Evolutionary conservation across 2,797 vertebrate species (phyloP), one percentile per base, ranked within the genome.

Genomic region (Bryconaethiops microstoma): DNA sequence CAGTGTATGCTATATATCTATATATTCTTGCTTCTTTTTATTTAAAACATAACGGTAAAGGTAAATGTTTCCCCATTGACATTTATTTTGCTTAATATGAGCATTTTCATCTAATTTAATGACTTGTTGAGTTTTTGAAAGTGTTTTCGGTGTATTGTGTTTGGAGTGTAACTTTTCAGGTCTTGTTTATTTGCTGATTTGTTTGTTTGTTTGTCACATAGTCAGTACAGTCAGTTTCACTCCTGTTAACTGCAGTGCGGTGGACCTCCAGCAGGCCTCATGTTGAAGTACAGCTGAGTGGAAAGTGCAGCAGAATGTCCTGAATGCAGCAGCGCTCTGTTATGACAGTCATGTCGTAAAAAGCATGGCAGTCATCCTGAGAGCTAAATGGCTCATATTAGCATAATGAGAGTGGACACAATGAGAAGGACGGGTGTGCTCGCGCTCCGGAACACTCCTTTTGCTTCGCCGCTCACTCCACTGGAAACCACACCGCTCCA

Each of bases 401-500:
- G 14, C 65, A 60, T 78, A 60, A 69, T 35, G 42, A 48, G 35
- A 78, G 54, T 45, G 39, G 54, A 48, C 39, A 17, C 17, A 10
- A 40, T 52, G 63, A 54, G 23, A 65, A 25, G 59, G 21, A 17
- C n/a, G 16, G 50, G 57, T 45, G 42, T 17, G 48, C 9, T 35
- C 21, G 65, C 76, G 64, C 76, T 69, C 52, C 42, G 59, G 25
- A 42, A 23, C 76, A 23, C n/a, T 35, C 8, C 52, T 40, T 74
- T 52, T 39, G 17, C 60, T 29, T 16, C 1, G 25, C 12, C 14
- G 13, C 29, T 64, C 62, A 35, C 19, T 13, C 6, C 16, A 23
- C 72, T 62, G 16, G 10, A 55, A 4, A 19, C 19, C 54, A 16
- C 10, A 9, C 35, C 52, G 17, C 19, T 55, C 76, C 4, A 55